These are phyloP conservation scores for Helleia helle DNA, from an alignment of 2,888 invertebrate species.

Conservation along the genomic window DNA sequence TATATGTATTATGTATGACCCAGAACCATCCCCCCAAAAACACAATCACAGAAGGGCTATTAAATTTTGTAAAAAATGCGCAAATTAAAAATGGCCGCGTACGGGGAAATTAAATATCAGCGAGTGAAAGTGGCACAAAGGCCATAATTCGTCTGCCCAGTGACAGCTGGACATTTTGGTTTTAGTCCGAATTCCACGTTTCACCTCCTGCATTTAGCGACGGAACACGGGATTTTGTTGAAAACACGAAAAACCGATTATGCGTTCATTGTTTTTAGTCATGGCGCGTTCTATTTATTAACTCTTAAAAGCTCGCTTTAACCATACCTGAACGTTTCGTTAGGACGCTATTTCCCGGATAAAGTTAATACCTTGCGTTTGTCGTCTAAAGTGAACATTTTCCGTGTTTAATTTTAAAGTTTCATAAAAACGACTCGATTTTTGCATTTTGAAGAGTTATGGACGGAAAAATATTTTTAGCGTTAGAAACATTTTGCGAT, in stretches of 20 bases:
- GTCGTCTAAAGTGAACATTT: too few species aligned
- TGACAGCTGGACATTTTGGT: constrained; percentile 44
- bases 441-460: too few species aligned
- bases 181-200: constrained; percentile 37
- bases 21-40: too few species aligned
- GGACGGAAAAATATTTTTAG: too few species aligned
- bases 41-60: constrained; percentile 47
- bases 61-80: constrained; percentile 59
- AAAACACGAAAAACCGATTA: constrained; percentile 65
- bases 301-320: constrained; percentile 52
- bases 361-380: constrained; percentile 7
- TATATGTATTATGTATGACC: too few species aligned
- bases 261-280: constrained; percentile 47
- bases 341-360: constrained; percentile 20
- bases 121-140: constrained; percentile 61
- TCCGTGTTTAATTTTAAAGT: too few species aligned
- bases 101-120: constrained; percentile 58
- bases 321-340: constrained; percentile 25
- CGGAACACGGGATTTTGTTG: constrained; percentile 47
- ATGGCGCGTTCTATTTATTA: constrained; percentile 52
- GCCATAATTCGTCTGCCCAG: constrained; percentile 61
- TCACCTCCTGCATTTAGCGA: constrained; percentile 26
- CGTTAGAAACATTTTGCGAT: too few species aligned
- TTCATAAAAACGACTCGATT: too few species aligned
- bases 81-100: constrained; percentile 60